phyloP scores from a whole-genome alignment of 2,888 invertebrate genomes.

The Andrena minutula region DNA sequence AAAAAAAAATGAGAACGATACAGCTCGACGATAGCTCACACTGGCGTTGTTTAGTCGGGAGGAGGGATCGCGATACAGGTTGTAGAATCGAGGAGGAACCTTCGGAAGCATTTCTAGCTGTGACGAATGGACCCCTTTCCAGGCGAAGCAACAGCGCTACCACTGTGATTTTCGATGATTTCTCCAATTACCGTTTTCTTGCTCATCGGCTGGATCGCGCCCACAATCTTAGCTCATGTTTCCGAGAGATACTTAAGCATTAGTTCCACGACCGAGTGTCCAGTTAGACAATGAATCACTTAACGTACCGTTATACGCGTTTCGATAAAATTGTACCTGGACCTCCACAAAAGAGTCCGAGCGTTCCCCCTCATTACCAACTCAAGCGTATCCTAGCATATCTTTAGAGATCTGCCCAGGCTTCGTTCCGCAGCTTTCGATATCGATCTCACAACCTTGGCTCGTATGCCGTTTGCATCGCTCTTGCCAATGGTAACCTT shows the following conservation, averaged over 20 bases:
- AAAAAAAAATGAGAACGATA: constrained; percentile 17
- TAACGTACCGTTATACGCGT: constrained; percentile 34
- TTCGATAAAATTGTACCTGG: constrained; percentile 32
- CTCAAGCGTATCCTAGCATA: neutral
- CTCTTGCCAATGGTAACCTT: constrained; percentile 36
- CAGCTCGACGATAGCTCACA: neutral
- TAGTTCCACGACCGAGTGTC: too few relatives aligned
- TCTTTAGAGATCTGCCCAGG: constrained; percentile 11
- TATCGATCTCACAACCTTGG: constrained; percentile 52
- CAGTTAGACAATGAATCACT: constrained; percentile 23
- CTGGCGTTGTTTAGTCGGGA: neutral
- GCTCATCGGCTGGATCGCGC: neutral
- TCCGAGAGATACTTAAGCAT: neutral
- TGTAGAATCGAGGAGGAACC: neutral
- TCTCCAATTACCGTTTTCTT: neutral
- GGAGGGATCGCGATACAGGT: neutral
- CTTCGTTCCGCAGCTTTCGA: constrained; percentile 7
- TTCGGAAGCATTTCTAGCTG: neutral
- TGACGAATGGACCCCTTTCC: neutral
- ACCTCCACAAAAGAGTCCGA: constrained; percentile 5
- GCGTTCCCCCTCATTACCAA: neutral
- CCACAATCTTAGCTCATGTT: too few relatives aligned
- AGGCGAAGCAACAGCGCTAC: too few relatives aligned
- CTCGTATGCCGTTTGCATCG: constrained; percentile 8
- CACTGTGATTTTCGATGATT: too few relatives aligned